A percentile compares a stretch with the other conserved stretches of the same genome.
phyloP scores from a whole-genome alignment of 53 echinoderm and acorn worm genomes.

The Holothuria scabra region DNA sequence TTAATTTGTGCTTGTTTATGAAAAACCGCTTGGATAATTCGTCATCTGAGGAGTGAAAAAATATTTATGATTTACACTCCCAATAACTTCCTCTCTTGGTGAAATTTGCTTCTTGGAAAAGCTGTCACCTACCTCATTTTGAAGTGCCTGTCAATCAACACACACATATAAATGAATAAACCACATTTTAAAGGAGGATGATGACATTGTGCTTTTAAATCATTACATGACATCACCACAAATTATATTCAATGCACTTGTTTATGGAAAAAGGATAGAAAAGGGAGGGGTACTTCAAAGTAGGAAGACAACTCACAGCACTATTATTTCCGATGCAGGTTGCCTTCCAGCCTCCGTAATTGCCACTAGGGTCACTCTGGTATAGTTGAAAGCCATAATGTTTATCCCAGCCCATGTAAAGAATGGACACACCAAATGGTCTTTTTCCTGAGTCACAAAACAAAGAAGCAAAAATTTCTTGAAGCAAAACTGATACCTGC shows the following conservation, averaged over 20 bases:
- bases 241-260: too few species aligned
- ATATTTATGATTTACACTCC: too few species aligned
- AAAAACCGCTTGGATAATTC: too few species aligned
- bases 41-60: too few species aligned
- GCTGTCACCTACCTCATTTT: too few species aligned
- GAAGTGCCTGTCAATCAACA: too few species aligned
- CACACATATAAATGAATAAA: too few species aligned
- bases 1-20: too few species aligned
- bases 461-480: not conserved
- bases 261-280: too few species aligned
- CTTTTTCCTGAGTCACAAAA: slow-evolving; percentile 75
- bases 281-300: too few species aligned
- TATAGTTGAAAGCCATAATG: slow-evolving; percentile 98
- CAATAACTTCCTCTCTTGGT: too few species aligned
- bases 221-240: not conserved
- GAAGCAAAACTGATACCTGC: not conserved
- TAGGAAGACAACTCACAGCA: slow-evolving; percentile 76
- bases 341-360: slow-evolving; percentile 99
- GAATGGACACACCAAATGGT: slow-evolving; percentile 98
- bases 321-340: slow-evolving; percentile 99
- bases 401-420: slow-evolving; percentile 99
- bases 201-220: not conserved
- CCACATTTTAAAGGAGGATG: not conserved
- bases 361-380: slow-evolving; percentile 98
- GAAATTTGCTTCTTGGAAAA: too few species aligned